Evolutionary conservation across 2,113 vertebrate species (phyloP), one percentile per base, ranked within the genome.

Genomic region (Sinocyclocheilus rhinocerous): DNA sequence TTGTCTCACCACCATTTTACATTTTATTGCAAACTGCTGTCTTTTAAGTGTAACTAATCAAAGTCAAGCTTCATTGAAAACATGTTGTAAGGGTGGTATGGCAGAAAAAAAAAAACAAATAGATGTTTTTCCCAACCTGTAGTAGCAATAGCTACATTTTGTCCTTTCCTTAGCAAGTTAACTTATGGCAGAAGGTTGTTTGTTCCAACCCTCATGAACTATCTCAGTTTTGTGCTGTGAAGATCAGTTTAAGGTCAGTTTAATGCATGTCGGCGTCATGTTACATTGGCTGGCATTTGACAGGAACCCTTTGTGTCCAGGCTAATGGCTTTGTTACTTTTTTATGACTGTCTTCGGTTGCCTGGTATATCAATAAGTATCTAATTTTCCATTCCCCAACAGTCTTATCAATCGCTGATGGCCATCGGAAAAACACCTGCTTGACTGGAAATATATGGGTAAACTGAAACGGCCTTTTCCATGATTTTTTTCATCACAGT

Each of bases 351-450:
- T 76, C 45, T 76, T 39, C 20, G 24, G 45, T 42, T 65, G 77
- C 24, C 76, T 72, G 4, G 57, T 24, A 33, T 84, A 52, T 75
- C 77, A 75, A 86, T 89, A 78, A 59, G 16, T 52, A 67, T 84
- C 79, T 88, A 10, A 13, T 82, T 84, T 84, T 85, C 52, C 70
- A 76, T 61, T 76, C 26, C 6, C 59, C 45, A 69, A 84, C 39
- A 69, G 16, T 42, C 81, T 80, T 75, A 65, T 88, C 85, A 87
- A 82, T 78, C 70, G 50, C 81, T 55, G 84, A 76, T 72, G 48
- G 15, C 9, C 33, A 73, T 86, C 29, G 61, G 86, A 88, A 81
- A 48, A 52, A 16, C 76, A 70, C n/a, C 45, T 16, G 39, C 81
- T 76, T 57, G 52, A 69, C 77, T 63, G 79, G 80, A 86, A 69